Percentiles rank a stretch among this genome's conserved stretches.
These are phyloP conservation scores for Myopa testacea DNA, from an alignment of 2,888 invertebrate species.

Conservation along the genomic window DNA sequence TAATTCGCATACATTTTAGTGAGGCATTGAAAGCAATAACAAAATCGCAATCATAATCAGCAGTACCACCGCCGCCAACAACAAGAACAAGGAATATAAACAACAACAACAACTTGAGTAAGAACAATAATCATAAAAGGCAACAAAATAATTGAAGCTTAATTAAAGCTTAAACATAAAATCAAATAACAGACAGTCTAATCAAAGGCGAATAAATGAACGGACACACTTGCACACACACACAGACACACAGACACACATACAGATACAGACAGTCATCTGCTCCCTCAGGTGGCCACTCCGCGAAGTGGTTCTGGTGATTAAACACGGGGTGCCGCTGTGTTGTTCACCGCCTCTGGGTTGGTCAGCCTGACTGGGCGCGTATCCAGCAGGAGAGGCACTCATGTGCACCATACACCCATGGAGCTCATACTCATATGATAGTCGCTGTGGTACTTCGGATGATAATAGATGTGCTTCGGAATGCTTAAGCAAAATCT, in stretches of 20 bases:
- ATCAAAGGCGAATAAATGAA: not conserved
- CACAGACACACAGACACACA: constrained; percentile 3
- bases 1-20: not conserved
- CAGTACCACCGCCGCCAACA: not conserved
- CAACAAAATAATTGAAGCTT: constrained; percentile 23
- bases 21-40: not conserved
- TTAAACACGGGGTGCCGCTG: constrained; percentile 15
- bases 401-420: not conserved
- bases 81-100: not conserved
- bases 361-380: constrained; percentile 27
- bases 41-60: not conserved
- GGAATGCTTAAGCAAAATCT: constrained; percentile 14
- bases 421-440: not conserved
- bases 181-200: not conserved
- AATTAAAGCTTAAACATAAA: constrained; percentile 31
- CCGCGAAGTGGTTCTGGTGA: constrained; percentile 12
- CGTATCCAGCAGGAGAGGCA: constrained; percentile 4
- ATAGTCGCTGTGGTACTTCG: not conserved
- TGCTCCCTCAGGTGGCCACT: not conserved
- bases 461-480: not conserved
- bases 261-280: not conserved
- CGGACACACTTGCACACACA: constrained; percentile 15
- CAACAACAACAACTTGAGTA: not conserved
- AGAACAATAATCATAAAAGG: constrained; percentile 3
- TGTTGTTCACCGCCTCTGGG: constrained; percentile 14